Evolutionary conservation across 1,140 invertebrate genomes (phyloP), one percentile per base, ranked within the genome.

Genomic region (Leptinotarsa texana): DNA sequence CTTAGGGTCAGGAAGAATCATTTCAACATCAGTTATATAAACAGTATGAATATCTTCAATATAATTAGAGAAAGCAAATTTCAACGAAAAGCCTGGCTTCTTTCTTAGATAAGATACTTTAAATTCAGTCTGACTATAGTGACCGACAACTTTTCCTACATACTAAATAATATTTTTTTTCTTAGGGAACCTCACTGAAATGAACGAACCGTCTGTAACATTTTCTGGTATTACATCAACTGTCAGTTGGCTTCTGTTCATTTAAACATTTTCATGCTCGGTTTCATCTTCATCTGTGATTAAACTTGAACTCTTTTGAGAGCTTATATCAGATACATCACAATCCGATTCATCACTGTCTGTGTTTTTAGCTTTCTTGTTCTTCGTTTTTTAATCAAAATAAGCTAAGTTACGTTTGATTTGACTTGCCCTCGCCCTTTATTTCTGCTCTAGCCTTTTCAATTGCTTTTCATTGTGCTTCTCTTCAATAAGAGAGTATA

Each of bases 161-260:
- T 51, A 51, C 4, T 51, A 4, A 6, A 51, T 51, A 51, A 13
- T 51, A 13, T 24, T 3, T 51, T 51, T 51, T 51, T 51, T 51
- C 17, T 51, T 51, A 51, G 48, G 48, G 48, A 69, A 75, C 33
- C 15, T 66, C 57, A 66, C 71, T 73, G 63, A 73, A 73, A 73
- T 48, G 24, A 74, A 74, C 51, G 67, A 63, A 70, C 61, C 51
- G n/a, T 75, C 66, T 63, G 62, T 47, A 71, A 75, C 61, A 72
- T 75, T 75, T 72, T 75, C 67, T 75, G 74, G 61, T 72, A 72
- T 72, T 42, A 75, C 69, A 75, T 72, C 66, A 73, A 73, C 69
- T 70, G 74, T 75, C 69, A 62, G 63, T 72, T 4, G 49, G 4
- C 49, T 51, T 51, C 49, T 51, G 49, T 51, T 51, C 49, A 51